Conservation (phyloP, 2,113 vertebrate species). For the Anser cygnoides region DNA sequence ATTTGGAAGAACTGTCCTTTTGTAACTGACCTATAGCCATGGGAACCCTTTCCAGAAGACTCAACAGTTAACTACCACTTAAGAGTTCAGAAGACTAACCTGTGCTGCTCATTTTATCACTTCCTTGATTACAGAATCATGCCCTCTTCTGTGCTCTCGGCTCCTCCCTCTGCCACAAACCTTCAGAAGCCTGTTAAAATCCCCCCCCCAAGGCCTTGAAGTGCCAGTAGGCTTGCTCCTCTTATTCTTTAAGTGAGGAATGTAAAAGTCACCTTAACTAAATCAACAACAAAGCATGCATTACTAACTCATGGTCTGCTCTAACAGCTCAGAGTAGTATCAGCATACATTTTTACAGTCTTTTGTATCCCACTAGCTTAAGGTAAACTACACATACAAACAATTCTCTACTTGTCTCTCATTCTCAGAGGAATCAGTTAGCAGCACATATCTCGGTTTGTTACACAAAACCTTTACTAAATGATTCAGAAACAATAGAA, state of each 20-base stretch:
- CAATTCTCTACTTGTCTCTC: neutral
- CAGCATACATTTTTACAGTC: neutral
- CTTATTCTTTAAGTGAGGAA: neutral
- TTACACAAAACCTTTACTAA: neutral
- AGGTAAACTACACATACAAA: neutral
- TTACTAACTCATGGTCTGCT: neutral
- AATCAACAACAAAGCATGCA: neutral
- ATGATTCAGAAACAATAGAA: neutral
- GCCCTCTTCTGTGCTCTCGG: neutral
- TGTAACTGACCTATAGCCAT: neutral
- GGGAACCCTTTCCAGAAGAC: neutral
- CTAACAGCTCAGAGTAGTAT: neutral
- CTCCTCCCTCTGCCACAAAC: neutral
- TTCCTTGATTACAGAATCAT: neutral
- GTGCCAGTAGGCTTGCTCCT: neutral
- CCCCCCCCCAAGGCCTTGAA: rapidly evolving
- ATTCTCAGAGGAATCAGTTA: neutral
- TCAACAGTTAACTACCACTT: neutral
- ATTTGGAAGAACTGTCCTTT: neutral
- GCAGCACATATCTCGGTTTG: neutral
- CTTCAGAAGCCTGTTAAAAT: neutral
- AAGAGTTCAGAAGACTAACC: neutral
- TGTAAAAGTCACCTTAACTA: neutral
- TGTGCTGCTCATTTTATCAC: neutral
- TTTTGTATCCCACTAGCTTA: neutral